These are phyloP conservation scores for Larimichthys crocea DNA, from an alignment of 2,113 vertebrate genomes.

Conservation along the genomic window DNA sequence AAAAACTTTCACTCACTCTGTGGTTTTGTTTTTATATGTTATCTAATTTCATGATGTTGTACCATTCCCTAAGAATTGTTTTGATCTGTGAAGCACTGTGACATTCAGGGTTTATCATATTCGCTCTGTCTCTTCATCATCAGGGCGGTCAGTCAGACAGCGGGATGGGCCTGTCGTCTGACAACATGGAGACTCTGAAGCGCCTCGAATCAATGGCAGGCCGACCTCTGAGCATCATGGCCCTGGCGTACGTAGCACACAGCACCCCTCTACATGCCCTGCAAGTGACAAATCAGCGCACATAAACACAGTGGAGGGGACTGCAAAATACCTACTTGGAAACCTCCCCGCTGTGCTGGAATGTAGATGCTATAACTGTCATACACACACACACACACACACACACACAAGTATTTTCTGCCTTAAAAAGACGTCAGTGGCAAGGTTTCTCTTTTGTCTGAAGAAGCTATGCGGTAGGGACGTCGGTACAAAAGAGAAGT, in stretches of 20 bases:
- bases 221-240: constrained; percentile 91
- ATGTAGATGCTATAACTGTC: constrained; percentile 76
- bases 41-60: background rate
- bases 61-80: background rate
- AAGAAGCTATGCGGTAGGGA: constrained; percentile 53
- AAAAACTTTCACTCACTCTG: background rate
- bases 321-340: constrained; percentile 65
- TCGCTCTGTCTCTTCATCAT: constrained; percentile 32
- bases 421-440: constrained; percentile 52
- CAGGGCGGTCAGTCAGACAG: constrained; percentile 90
- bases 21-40: background rate
- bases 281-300: constrained; percentile 20
- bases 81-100: background rate
- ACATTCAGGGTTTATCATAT: background rate
- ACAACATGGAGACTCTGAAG: constrained; percentile 89
- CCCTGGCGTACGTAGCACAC: constrained; percentile 88
- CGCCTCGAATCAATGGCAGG: constrained; percentile 86
- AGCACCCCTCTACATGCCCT: background rate
- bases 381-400: constrained; percentile 26
- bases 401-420: constrained; percentile 44
- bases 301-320: constrained; percentile 33
- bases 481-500: constrained; percentile 65
- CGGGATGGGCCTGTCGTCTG: constrained; percentile 89
- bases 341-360: constrained; percentile 76
- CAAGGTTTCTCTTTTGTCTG: constrained; percentile 71